Percentiles rank a stretch among this genome's conserved stretches.
Conservation (phyloP, 2,888 invertebrate genomes). For the Magallana nippona region DNA sequence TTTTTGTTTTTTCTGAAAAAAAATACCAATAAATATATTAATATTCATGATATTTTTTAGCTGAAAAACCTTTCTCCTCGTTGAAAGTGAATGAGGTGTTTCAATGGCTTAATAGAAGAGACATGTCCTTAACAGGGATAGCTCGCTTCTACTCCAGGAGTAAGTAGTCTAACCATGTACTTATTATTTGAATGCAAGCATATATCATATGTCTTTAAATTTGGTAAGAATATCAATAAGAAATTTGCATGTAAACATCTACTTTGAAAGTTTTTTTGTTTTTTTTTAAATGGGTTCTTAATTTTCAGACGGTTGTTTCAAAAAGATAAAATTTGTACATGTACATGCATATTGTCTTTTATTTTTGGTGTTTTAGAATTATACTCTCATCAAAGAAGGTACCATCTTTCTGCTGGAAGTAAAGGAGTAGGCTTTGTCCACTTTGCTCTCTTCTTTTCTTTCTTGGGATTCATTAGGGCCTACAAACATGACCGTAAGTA, state of each 20-base stretch:
- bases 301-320: too few relatives aligned
- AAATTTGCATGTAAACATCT: too few relatives aligned
- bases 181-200: too few relatives aligned
- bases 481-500: slow-evolving; percentile 16
- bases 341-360: background rate
- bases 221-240: too few relatives aligned
- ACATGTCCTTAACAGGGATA: background rate
- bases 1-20: too few relatives aligned
- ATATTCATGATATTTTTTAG: background rate
- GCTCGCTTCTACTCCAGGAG: slow-evolving; percentile 7
- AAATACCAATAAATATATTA: too few relatives aligned
- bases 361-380: background rate
- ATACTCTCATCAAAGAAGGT: background rate
- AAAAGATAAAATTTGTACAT: background rate
- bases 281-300: too few relatives aligned
- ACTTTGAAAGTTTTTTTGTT: too few relatives aligned
- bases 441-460: slow-evolving; percentile 14
- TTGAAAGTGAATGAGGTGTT: background rate
- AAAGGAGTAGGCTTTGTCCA: slow-evolving; percentile 9
- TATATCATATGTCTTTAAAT: too few relatives aligned
- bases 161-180: background rate
- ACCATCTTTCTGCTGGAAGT: background rate
- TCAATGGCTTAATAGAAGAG: slow-evolving; percentile 8
- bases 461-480: background rate
- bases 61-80: slow-evolving; percentile 3